These are phyloP conservation scores for Nemoura dubitans DNA, from an alignment of 2,888 invertebrate genomes.

Conservation along the genomic window DNA sequence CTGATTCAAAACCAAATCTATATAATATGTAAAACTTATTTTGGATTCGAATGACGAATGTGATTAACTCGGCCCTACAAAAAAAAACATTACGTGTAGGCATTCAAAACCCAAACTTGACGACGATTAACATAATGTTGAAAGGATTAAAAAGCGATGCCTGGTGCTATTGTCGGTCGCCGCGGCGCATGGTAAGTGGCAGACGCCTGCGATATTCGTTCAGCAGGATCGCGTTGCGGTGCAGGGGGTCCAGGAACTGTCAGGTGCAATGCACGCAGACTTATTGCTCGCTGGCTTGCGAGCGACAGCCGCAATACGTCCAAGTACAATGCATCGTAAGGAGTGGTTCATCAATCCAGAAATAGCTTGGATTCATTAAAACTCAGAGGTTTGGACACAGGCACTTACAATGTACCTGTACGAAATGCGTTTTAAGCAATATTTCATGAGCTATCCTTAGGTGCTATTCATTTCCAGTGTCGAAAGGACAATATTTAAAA, in stretches of 20 bases:
- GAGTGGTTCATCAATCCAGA: neutral
- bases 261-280: constrained; percentile 24
- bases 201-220: neutral
- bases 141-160: neutral
- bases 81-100: neutral
- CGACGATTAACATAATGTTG: neutral
- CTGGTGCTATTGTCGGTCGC: neutral
- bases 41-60: no score
- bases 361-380: neutral
- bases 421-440: no score
- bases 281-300: neutral
- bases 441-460: no score
- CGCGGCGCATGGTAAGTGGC: neutral
- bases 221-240: neutral
- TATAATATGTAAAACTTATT: no score
- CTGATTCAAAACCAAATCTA: no score
- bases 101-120: neutral
- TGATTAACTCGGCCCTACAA: no score
- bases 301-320: neutral
- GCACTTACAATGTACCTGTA: no score
- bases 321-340: neutral
- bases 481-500: no score
- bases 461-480: no score
- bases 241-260: constrained; percentile 27
- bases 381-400: no score